Evolutionary conservation across 2,113 vertebrate species (phyloP), one percentile per base, ranked within the genome.

Genomic region (Peromyscus maniculatus): DNA sequence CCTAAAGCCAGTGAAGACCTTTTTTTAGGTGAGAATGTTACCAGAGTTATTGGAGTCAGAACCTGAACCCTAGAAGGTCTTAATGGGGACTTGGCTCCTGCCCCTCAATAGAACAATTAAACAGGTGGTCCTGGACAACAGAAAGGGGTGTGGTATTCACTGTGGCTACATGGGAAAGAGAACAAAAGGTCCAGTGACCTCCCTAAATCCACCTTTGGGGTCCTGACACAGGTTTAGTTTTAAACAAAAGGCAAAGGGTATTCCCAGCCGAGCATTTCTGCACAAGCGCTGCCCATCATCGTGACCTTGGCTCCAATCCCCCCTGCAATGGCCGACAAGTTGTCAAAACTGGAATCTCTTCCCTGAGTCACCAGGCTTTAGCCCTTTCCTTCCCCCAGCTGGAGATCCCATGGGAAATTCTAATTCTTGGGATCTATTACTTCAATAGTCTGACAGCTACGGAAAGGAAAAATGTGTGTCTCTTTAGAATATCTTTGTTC

Each of bases 1-100:
- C 77, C 74, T 59, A 95, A 90, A 87, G 33, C 49, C 87, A 92
- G 17, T 74, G 59, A 91, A 93, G n/a, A 72, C 52, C 31, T 80
- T 13, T 49, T 80, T 75, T 15, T 87, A 86, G 79, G 26, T 66
- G 62, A 74, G 33, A 39, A n/a, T 39, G n/a, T 84, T 62, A 13
- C n/a, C n/a, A 43, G 57, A 59, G 80, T n/a, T 84, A 55, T 39
- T 24, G 24, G 80, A 13, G 80, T 15, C 80, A 83, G 33, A 83
- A 55, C 36, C 21, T 39, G 52, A 21, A 33, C 26, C 55, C 52
- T 83, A 36, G 36, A 55, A 59, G 77, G 19, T n/a, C 31, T n/a
- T 19, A 36, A 36, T 55, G 31, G 19, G 62, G n/a, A 36, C 36
- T 64, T 31, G 24, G 80, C 36, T 49, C 15, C 21, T n/a, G 22